A percentile compares a stretch with the other conserved stretches of the same genome.
Conservation (phyloP, 2,888 invertebrate genomes). For the Crossocerus cetratus region DNA sequence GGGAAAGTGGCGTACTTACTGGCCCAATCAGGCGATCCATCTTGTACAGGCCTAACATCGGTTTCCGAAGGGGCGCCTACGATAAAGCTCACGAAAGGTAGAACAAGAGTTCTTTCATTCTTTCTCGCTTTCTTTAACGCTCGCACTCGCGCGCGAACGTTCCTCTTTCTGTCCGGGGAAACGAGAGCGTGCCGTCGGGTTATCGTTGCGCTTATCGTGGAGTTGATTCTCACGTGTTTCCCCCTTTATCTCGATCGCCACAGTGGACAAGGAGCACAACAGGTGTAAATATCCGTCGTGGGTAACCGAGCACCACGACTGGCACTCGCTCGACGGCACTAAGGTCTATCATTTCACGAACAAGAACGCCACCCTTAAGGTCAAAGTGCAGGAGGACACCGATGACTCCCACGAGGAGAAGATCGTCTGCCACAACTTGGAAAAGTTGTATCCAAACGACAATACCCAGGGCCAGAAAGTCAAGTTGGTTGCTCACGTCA, state of each 20-base stretch:
- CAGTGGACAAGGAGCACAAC: constrained; percentile 86
- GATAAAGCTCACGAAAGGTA: constrained; percentile 87
- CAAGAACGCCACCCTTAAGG: constrained; percentile 85
- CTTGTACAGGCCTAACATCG: constrained; percentile 87
- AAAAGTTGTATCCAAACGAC: constrained; percentile 66
- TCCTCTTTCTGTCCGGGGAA: neutral
- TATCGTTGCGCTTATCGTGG: constrained; percentile 18
- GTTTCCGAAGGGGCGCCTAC: constrained; percentile 88
- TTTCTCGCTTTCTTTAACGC: neutral
- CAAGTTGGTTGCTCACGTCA: constrained; percentile 86
- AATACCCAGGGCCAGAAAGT: constrained; percentile 78
- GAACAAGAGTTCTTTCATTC: neutral
- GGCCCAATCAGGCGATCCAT: constrained; percentile 89
- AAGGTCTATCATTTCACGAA: constrained; percentile 86
- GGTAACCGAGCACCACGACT: constrained; percentile 88
- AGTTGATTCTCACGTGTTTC: neutral
- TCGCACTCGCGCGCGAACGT: neutral
- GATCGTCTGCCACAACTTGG: constrained; percentile 72
- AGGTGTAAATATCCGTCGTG: constrained; percentile 88
- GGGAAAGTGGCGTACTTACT: constrained; percentile 81
- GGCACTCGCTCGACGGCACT: constrained; percentile 87
- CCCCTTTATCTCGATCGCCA: constrained; percentile 48
- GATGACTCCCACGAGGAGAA: constrained; percentile 73
- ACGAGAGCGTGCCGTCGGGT: neutral
- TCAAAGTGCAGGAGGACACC: constrained; percentile 72